These are phyloP conservation scores for Cosmia pyralina DNA, from an alignment of 2,888 invertebrate genomes.

Conservation along the genomic window DNA sequence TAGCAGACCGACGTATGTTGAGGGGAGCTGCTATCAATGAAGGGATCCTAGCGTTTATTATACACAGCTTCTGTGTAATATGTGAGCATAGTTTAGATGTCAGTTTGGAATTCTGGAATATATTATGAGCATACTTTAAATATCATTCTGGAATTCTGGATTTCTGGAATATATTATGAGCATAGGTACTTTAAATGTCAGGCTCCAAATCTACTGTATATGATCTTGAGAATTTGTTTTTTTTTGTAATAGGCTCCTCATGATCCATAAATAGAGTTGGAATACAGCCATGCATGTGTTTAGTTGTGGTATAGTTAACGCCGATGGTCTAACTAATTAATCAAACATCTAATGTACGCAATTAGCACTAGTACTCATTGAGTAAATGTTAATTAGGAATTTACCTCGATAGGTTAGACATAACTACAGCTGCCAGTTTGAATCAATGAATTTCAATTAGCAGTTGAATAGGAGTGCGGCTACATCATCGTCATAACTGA, in stretches of 20 bases:
- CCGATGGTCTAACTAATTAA: constrained; percentile 28
- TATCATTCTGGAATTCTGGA: too few species aligned
- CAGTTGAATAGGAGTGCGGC: constrained; percentile 68
- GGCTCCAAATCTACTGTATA: not conserved
- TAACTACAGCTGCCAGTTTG: constrained; percentile 42
- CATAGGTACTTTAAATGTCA: not conserved
- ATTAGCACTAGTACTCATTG: constrained; percentile 31
- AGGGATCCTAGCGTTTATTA: constrained; percentile 38
- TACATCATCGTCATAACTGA: constrained; percentile 65
- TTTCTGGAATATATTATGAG: not conserved
- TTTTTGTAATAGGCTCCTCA: not conserved
- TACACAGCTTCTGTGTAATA: constrained; percentile 36
- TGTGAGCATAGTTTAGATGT: constrained; percentile 4
- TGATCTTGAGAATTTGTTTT: not conserved
- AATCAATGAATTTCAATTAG: constrained; percentile 78
- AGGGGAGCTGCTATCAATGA: constrained; percentile 69
- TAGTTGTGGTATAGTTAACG: constrained; percentile 8
- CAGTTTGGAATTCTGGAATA: not conserved
- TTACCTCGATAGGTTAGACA: constrained; percentile 37
- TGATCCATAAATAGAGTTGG: not conserved
- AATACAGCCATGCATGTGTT: not conserved
- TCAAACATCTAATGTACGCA: constrained; percentile 27
- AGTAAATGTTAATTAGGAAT: constrained; percentile 37
- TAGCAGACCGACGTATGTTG: constrained; percentile 73
- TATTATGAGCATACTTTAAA: constrained; percentile 1